Percentiles rank a stretch among this genome's conserved stretches.
These are phyloP conservation scores for Mimumesa dahlbomi DNA, from an alignment of 2,888 invertebrate species.

Conservation along the genomic window DNA sequence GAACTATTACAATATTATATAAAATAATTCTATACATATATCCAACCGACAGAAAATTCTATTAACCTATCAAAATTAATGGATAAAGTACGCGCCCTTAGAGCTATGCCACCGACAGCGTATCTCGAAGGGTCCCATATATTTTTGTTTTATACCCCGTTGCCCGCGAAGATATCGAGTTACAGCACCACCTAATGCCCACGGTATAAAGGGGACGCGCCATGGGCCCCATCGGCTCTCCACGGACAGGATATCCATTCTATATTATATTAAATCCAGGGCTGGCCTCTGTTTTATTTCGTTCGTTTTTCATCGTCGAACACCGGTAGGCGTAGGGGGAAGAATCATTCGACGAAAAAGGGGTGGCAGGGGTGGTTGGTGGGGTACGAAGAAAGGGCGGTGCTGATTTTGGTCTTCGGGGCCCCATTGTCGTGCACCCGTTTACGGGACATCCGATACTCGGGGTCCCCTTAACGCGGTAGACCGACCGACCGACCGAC, in stretches of 20 bases:
- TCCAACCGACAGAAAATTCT: too few relatives aligned
- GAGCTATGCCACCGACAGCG: neutral
- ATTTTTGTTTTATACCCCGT: slow-evolving; percentile 66
- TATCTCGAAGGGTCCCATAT: slow-evolving; percentile 49
- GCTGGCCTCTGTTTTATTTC: slow-evolving; percentile 19
- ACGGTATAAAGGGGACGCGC: slow-evolving; percentile 57
- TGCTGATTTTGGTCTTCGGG: slow-evolving; percentile 72
- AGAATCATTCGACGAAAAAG: slow-evolving; percentile 52
- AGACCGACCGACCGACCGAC: slow-evolving; percentile 38
- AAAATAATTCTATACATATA: too few relatives aligned
- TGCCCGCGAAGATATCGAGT: slow-evolving; percentile 65
- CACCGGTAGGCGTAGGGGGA: slow-evolving; percentile 7
- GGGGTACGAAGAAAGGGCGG: slow-evolving; percentile 76
- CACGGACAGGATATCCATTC: slow-evolving; percentile 75
- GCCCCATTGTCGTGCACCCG: slow-evolving; percentile 56
- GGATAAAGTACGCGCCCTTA: too few relatives aligned
- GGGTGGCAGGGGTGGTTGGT: slow-evolving; percentile 44
- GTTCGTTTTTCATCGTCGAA: neutral
- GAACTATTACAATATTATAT: too few relatives aligned
- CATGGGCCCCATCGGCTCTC: slow-evolving; percentile 48
- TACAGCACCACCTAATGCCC: slow-evolving; percentile 69
- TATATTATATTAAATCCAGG: slow-evolving; percentile 67
- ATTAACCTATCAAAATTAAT: too few relatives aligned
- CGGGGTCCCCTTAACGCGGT: slow-evolving; percentile 55
- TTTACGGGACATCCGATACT: slow-evolving; percentile 71